Evolutionary conservation across 2,797 vertebrate species (phyloP).

Genomic region (Sebastes aleutianus): DNA sequence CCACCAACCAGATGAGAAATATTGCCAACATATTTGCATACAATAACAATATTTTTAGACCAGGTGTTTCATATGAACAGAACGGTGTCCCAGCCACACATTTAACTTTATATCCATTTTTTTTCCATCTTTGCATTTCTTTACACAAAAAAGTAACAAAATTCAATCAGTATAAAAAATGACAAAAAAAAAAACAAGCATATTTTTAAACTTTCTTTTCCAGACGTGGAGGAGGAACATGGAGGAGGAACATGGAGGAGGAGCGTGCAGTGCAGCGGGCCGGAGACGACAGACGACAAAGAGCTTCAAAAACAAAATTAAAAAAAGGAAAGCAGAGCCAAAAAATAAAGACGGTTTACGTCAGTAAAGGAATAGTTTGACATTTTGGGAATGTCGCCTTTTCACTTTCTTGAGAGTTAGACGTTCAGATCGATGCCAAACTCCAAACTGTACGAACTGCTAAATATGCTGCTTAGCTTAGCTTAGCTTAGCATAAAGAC

Average conservation of each 20-base stretch:
- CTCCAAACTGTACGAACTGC: no score
- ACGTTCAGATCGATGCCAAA: neutral
- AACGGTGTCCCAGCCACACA: neutral
- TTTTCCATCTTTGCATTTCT: neutral
- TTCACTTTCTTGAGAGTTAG: no score
- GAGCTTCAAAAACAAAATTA: neutral
- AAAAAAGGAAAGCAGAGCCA: neutral
- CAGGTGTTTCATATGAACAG: neutral
- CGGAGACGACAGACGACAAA: neutral
- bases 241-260: neutral
- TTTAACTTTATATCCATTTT: neutral
- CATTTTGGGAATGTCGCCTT: neutral
- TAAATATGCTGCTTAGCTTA: neutral
- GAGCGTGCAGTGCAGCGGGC: neutral
- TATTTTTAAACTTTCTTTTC: neutral
- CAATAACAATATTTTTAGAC: neutral
- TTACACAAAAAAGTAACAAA: constrained; percentile 9
- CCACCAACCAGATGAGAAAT: neutral
- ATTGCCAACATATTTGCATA: neutral
- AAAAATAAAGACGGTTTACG: neutral
- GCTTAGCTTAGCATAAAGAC: constrained; percentile 2
- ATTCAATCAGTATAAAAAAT: constrained; percentile 6
- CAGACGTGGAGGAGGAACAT: neutral
- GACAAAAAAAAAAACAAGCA: neutral
- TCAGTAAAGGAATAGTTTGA: neutral